Evolutionary conservation across 2,113 vertebrate species (phyloP).

Genomic region (Penelope pileata): DNA sequence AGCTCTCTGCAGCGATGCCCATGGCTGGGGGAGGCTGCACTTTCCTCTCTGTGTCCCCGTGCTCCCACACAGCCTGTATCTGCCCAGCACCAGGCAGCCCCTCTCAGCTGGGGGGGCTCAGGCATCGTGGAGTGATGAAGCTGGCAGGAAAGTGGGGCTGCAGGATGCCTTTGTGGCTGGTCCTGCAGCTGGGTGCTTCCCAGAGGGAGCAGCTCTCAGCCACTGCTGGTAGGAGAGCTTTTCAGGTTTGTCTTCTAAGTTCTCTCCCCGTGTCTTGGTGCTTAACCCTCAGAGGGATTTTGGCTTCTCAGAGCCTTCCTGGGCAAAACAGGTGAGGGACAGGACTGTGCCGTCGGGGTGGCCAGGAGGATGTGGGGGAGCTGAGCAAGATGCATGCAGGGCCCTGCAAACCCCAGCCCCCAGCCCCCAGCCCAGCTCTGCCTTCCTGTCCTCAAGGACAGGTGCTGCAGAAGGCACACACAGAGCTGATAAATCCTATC

Average conservation of each 20-base stretch:
- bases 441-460: not conserved
- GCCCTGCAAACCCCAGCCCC: not conserved
- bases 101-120: not conserved
- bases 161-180: not conserved
- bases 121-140: accelerated
- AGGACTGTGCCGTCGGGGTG: not conserved
- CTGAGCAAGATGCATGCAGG: not conserved
- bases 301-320: not conserved
- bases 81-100: not conserved
- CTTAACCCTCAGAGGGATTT: not conserved
- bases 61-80: not conserved
- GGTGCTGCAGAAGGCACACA: not conserved
- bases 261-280: not conserved
- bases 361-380: not conserved
- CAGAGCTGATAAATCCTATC: not conserved
- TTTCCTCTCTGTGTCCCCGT: not conserved
- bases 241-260: not conserved
- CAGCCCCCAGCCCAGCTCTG: not conserved
- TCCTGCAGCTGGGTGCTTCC: not conserved
- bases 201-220: not conserved
- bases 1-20: not conserved
- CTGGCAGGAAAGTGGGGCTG: not conserved
- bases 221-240: not conserved
- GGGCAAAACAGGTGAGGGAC: not conserved
- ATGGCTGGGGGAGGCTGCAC: not conserved